phyloP scores from a whole-genome alignment of 2,113 vertebrate species.

The Rhadina sibilatrix region DNA sequence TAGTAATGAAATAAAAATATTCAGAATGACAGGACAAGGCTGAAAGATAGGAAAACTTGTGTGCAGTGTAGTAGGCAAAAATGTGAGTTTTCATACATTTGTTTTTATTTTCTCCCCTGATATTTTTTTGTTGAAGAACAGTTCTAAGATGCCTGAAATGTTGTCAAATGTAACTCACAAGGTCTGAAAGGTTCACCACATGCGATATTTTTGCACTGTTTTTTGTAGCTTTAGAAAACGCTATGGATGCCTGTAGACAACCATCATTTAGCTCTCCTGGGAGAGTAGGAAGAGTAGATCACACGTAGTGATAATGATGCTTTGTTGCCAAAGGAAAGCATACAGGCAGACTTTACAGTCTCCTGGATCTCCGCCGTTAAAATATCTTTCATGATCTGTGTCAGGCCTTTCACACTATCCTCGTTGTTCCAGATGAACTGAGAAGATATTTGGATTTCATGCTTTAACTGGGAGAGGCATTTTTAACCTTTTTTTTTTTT shows the following conservation, averaged over 20 bases:
- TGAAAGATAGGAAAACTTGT: not conserved
- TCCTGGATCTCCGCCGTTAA: not conserved
- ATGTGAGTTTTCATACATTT: not conserved
- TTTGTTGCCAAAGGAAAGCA: not conserved
- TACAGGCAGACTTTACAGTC: not conserved
- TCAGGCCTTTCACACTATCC: not conserved
- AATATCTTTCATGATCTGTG: not conserved
- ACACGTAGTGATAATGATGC: not conserved
- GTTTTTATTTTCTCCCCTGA: not conserved
- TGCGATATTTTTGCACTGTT: not conserved
- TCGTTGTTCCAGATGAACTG: not conserved
- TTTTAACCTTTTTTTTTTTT: not conserved
- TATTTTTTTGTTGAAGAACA: not conserved
- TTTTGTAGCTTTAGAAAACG: not conserved
- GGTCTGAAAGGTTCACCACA: not conserved
- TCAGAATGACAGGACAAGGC: not conserved
- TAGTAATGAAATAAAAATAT: not conserved
- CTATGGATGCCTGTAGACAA: not conserved
- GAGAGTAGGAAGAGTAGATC: not conserved
- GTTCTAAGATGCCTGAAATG: not conserved
- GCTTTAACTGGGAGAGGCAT: not conserved
- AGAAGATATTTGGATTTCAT: not conserved
- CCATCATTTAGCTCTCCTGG: not conserved
- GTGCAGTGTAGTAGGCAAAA: not conserved
- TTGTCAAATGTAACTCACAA: not conserved